These are phyloP conservation scores for Diadumene lineata DNA, from an alignment of 92 coral and sea anemone species.

Conservation along the genomic window DNA sequence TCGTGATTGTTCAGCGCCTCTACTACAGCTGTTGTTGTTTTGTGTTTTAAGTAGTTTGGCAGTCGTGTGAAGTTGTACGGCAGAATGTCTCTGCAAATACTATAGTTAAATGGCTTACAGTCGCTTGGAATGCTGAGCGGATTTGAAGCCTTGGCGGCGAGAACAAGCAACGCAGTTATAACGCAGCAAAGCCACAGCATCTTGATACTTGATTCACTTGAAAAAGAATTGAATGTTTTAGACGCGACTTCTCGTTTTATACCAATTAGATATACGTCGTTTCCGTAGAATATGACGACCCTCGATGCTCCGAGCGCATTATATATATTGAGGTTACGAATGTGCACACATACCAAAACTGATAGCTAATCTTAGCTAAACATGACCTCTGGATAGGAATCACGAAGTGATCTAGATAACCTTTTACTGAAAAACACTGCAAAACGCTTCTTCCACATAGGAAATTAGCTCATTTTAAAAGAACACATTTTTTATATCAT, in stretches of 20 bases:
- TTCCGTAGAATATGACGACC: background rate
- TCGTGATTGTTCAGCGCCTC: conserved; percentile 34
- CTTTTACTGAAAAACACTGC: background rate
- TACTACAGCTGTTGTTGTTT: conserved; percentile 46
- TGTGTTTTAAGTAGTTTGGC: conserved; percentile 66
- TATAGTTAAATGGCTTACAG: conserved; percentile 30
- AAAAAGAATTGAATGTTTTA: background rate
- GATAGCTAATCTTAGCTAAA: background rate
- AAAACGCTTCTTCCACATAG: too few species aligned
- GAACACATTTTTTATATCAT: too few species aligned
- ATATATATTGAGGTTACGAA: background rate
- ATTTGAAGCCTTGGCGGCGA: background rate
- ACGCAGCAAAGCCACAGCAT: background rate
- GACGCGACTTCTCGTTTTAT: background rate
- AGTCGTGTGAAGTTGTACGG: conserved; percentile 83
- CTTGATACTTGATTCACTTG: background rate
- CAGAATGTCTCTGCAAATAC: conserved; percentile 54
- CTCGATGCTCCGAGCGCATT: background rate
- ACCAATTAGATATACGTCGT: background rate
- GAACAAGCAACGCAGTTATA: background rate
- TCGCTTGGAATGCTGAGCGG: background rate
- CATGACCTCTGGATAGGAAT: conserved; percentile 3
- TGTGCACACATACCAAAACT: conserved; percentile 5
- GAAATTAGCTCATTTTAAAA: too few species aligned
- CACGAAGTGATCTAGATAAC: background rate